Base-by-base conservation (phyloP, 2,888 invertebrate genomes). In the Elegia similella region DNA sequence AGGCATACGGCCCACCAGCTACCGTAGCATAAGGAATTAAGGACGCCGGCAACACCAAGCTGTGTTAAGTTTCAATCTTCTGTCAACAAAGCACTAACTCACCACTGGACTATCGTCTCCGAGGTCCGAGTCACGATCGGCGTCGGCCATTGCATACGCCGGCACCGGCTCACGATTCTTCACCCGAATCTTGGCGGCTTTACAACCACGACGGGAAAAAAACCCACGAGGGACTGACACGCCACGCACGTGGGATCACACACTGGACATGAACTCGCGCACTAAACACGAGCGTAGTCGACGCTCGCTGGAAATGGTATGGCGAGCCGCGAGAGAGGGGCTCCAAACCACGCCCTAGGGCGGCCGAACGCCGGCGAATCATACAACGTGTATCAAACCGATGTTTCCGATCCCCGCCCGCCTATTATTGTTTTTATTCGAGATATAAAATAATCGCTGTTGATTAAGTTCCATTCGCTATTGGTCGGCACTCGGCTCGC, bases 81-180 rank as follows among this genome's bases (percentile, higher is more conserved):
- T 46, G 23, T 46, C 23, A 59, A 61, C 60, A 63, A 63, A 59
- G 61, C 60, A 62, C 62, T 54, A 52, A 94, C 95, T 95, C 78
- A 96, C 95, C 94, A 95, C 92, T 56, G 94, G 94, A 76, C 94
- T 93, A 66, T 95, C 95, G 80, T 95, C 96, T 68, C 95, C 96
- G 67, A 95, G 88, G 86, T 95, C 95, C 82, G 94, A 95, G 75
- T 95, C 95, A 75, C 94, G 88, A 84, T 92, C 92, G 88, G 88
- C 89, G 87, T 91, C 91, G 83, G 92, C 96, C 95, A 95, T 95
- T 90, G 94, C 95, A 93, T 96, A 96, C 92, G 95, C 95, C 93
- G 95, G 95, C 88, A 96, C 94, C 92, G 96, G 96, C 84, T 96
- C 95, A 93, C 95, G 94, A 86, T 96, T 96, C 95, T 96, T 96